Base-by-base conservation (phyloP, 2,113 vertebrate genomes). In the Gorilla gorilla region DNA sequence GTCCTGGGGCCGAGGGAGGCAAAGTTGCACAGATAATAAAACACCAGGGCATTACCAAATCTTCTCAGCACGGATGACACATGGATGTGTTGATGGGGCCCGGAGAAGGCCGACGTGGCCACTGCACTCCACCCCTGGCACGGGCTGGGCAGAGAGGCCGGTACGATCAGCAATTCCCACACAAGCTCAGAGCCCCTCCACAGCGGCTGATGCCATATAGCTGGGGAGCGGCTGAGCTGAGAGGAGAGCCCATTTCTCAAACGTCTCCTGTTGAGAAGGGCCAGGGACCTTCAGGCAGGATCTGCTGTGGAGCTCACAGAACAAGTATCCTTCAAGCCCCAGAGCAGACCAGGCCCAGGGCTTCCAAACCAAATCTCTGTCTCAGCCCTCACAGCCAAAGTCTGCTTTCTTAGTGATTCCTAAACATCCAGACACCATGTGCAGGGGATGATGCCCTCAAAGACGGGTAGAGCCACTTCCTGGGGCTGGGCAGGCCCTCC, bases 171-270 rank as follows among this genome's bases (percentile, higher is more conserved):
- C 27, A 13, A 32, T 32, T 64, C 61, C 61, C 61, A 40, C 68
- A 50, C 9, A 52, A 40, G 70, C 70, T 72, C 92, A 50, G 55
- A 76, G 27, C 13, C 35, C 3, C 50, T 32, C 61, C 52, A 2
- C 0, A 13, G 23, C 0, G 0, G 50, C 18, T n/a, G 1, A 30
- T 0, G n/a, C 7, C 70, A 68, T 25, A 48, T 2, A 45, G 38
- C 27, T 25, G 50, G 50, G 11, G 43, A 30, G 59, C 5, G 1
- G 23, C 23, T 2, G 0, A 8, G 40, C 5, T 48, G 23, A n/a
- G 57, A 40, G 23, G 20, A 30, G 20, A 82, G 18, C n/a, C 30
- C 0, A 0, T 14, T 6, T 57, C 38, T 32, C 64, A 43, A 64
- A 64, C 43, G 6, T 3, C 48, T 75, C 55, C 80, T n/a, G 45